phyloP scores from a whole-genome alignment of 2,113 vertebrate species.

The western clawed frog (Xenopus tropicalis) region UCB_Xtro_10.0 CM004452.2:45073501-45074000 shows the following conservation, averaged over 20 bases:
- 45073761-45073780: background rate
- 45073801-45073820: too few relatives aligned
- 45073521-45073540: background rate
- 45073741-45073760: background rate
- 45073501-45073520: conserved; percentile 20
- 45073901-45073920: too few relatives aligned
- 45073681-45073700: conserved; percentile 41
- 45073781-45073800: background rate
- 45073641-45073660: conserved; percentile 27
- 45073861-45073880: too few relatives aligned
- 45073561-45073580: background rate
- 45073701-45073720: conserved; percentile 44
- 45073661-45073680: conserved; percentile 37
- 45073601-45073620: background rate
- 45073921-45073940: too few relatives aligned
- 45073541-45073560: too few relatives aligned
- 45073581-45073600: background rate
- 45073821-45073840: too few relatives aligned
- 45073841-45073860: too few relatives aligned
- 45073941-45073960: too few relatives aligned
- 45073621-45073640: conserved; percentile 42
- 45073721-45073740: conserved; percentile 18
- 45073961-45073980: too few relatives aligned
- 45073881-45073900: too few relatives aligned
- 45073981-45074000: too few relatives aligned